phyloP scores from a whole-genome alignment of 2,888 invertebrate genomes.

The Aporophyla lueneburgensis region DNA sequence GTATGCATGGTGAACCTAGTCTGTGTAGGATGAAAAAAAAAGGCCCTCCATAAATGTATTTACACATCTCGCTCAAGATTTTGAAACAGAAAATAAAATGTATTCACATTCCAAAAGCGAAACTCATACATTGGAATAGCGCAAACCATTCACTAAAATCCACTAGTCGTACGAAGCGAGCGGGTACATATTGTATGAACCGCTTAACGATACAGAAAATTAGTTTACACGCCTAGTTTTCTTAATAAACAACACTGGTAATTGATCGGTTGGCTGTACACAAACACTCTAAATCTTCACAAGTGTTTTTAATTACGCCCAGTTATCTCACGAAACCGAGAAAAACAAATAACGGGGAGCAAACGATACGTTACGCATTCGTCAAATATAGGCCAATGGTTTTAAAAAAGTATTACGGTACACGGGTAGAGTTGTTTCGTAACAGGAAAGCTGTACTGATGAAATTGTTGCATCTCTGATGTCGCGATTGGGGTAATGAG shows the following conservation, averaged over 20 bases:
- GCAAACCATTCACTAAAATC: constrained; percentile 8
- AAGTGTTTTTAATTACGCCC: constrained; percentile 60
- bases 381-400: constrained; percentile 73
- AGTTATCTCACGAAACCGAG: constrained; percentile 58
- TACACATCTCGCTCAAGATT: not conserved
- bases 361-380: constrained; percentile 63
- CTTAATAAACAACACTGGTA: constrained; percentile 54
- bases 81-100: constrained; percentile 6
- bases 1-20: not conserved
- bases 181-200: constrained; percentile 38
- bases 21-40: not conserved
- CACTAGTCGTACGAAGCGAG: constrained; percentile 8
- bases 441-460: constrained; percentile 65
- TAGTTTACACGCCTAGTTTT: constrained; percentile 47
- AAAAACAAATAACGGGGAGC: constrained; percentile 62
- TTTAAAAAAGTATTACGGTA: constrained; percentile 69
- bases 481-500: constrained; percentile 65
- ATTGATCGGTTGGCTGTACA: constrained; percentile 59
- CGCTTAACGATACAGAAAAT: constrained; percentile 51
- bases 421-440: constrained; percentile 65
- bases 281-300: constrained; percentile 61
- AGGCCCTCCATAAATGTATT: constrained; percentile 3
- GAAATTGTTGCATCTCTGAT: constrained; percentile 64
- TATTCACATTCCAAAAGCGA: constrained; percentile 8
- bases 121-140: constrained; percentile 21